Base-by-base conservation (phyloP, 2,888 invertebrate species). In the Cynaeus angustus region DNA sequence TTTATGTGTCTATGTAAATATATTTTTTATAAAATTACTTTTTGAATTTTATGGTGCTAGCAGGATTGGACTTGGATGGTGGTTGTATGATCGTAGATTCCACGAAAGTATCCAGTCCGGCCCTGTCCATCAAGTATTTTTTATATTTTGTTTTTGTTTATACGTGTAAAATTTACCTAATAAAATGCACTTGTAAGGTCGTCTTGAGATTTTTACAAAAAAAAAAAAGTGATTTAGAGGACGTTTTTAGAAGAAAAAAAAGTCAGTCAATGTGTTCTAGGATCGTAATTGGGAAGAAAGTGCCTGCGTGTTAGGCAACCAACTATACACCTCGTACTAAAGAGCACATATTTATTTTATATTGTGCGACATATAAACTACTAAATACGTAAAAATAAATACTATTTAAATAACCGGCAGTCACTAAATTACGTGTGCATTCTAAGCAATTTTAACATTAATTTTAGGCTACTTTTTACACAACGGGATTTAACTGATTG, bases 1-100 rank as follows among this genome's bases (percentile, higher is more conserved):
- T 41, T 41, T 46, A 21, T 59, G 59, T 56, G 43, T 43, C n/a
- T 56, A 56, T 62, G 62, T 62, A 62, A 33, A 62, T 62, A 56
- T 41, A 50, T 62, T 26, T 50, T 59, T 46, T 21, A 21, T 21
- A 21, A 21, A 21, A 21, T 21, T 21, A 21, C 1, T 21, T 21
- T 26, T 61, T 61, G 46, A 61, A 61, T 61, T 5, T 30, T 61
- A 21, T 61, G 59, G 46, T 61, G 46, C 46, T 61, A 48, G 30
- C 59, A 61, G 46, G 59, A 46, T 1, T 46, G 9, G 48, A 46
- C 28, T 46, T 59, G 33, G 45, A 45, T n/a, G 6, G 26, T 30
- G 26, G 46, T 46, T 12, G 4, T 21, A 12, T n/a, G n/a, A n/a
- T n/a, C n/a, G n/a, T n/a, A n/a, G n/a, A n/a, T n/a, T n/a, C n/a